These are phyloP conservation scores for Polypedilum pembai DNA, from an alignment of 1,140 invertebrate genomes.

Conservation along the genomic window DNA sequence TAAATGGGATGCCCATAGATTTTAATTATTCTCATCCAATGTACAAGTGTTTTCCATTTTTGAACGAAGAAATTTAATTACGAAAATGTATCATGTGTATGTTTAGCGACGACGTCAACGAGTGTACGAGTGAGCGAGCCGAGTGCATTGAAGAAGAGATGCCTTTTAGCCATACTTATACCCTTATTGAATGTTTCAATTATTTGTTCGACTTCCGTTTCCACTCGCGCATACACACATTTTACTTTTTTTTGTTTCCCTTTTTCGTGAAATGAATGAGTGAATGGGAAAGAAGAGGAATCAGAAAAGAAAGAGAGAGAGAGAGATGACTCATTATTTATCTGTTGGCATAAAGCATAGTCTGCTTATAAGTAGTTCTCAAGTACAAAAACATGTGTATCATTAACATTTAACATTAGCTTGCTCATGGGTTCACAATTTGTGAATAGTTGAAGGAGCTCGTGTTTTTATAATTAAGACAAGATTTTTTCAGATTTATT, in stretches of 20 bases:
- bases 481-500: conserved; percentile 8
- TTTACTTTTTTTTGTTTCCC: background rate
- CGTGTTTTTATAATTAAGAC: conserved; percentile 18
- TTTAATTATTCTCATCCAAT: conserved; percentile 16
- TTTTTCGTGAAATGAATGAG: background rate
- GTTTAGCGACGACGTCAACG: background rate
- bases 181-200: background rate
- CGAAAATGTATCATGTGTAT: background rate
- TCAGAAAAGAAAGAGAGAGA: background rate
- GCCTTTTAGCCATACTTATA: conserved; percentile 6
- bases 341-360: background rate
- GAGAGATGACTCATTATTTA: conserved; percentile 18
- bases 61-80: conserved; percentile 21
- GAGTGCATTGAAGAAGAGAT: background rate
- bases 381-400: conserved; percentile 19
- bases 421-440: conserved; percentile 3
- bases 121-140: background rate
- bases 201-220: conserved; percentile 12
- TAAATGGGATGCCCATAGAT: background rate
- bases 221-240: background rate
- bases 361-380: conserved; percentile 5
- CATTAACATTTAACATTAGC: conserved; percentile 18
- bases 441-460: conserved; percentile 11
- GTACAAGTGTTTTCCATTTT: conserved; percentile 27
- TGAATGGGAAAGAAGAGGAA: too few relatives aligned